Base-by-base conservation (phyloP, 2,888 invertebrate genomes). In the Phortica okadai region DNA sequence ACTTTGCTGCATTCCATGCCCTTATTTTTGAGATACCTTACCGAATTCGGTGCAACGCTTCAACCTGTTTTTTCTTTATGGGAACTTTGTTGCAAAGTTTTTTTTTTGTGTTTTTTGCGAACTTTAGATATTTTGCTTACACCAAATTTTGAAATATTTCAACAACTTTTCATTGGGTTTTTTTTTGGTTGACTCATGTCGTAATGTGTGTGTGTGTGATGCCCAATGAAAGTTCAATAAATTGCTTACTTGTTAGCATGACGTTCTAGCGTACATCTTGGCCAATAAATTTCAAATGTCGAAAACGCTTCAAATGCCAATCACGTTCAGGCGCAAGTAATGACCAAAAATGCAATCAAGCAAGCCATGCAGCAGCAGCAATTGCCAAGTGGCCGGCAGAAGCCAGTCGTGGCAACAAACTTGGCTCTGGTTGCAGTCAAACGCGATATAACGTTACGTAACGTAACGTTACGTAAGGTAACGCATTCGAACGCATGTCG, bases 1-100 rank as follows among this genome's bases (percentile, higher is more conserved):
- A 82, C 82, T 83, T 79, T 76, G 74, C 81, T 83, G 85, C 85
- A 88, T 83, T 83, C 82, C 80, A 82, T 86, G 83, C 77, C 73
- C 77, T 83, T 85, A 79, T 75, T 81, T 79, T 50, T 8, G 78
- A 59, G 80, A 79, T 59, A 70, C 81, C 80, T 33, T 72, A 70
- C 81, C 78, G 76, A 88, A 86, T 85, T 86, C 83, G 88, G 79
- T 81, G 76, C 79, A 50, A 14, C 14, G 50, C 50, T 21, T 21
- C 21, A 21, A 21, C 21, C 0, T 21, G 21, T 21, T 21, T 21
- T 21, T 21, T 21, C 21, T 21, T 21, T 21, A 0, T 21, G 21
- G 21, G 21, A 21, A 21, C 21, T 21, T 21, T 21, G 21, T 21
- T 21, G 21, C 21, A 21, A 21, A 21, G 21, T 21, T 21, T 21